Percentiles rank a stretch among this genome's conserved stretches.
These are phyloP conservation scores for Centropus bengalensis DNA, from an alignment of 2,113 vertebrate genomes.

Conservation along the genomic window DNA sequence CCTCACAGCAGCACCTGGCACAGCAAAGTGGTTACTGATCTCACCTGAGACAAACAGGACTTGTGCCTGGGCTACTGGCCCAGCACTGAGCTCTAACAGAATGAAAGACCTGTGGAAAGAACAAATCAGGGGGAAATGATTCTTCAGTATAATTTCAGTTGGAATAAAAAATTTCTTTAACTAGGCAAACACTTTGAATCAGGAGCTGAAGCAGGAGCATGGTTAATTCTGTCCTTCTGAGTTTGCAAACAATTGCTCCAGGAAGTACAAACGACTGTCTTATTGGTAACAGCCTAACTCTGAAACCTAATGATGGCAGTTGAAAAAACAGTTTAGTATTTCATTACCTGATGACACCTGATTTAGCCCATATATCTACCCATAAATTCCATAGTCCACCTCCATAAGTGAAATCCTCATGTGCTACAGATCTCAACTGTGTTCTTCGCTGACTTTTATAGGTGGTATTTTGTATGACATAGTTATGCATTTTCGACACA, in stretches of 20 bases:
- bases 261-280: neutral
- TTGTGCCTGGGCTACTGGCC: neutral
- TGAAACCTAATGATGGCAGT: neutral
- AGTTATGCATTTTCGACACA: neutral
- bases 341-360: neutral
- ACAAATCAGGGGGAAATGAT: neutral
- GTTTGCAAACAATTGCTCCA: neutral
- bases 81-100: neutral
- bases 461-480: neutral
- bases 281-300: neutral
- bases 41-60: neutral
- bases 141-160: neutral
- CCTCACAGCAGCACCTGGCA: neutral
- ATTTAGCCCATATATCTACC: neutral
- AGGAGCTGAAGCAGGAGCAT: neutral
- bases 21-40: neutral
- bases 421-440: neutral
- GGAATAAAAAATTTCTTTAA: neutral
- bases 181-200: neutral
- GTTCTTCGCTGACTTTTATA: neutral
- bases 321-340: neutral
- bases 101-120: neutral
- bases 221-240: neutral
- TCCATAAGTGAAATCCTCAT: neutral
- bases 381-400: neutral